phyloP scores from a whole-genome alignment of 2,888 invertebrate species.

The Podotricha telesiphe region DNA sequence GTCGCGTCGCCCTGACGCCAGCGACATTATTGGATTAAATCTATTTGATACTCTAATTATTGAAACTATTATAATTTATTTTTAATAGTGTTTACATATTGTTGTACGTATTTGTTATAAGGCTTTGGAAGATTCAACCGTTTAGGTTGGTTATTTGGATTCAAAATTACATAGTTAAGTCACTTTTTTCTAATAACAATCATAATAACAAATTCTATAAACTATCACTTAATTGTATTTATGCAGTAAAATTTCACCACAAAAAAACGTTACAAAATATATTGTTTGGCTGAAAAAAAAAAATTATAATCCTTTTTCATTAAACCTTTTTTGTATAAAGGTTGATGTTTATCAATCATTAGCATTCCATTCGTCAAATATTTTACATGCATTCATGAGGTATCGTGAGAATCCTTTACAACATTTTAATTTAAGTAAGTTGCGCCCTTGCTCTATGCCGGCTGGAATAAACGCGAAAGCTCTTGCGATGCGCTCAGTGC shows the following conservation, averaged over 20 bases:
- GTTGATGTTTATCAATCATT: background rate
- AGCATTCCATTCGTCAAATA: background rate
- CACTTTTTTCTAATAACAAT: no score
- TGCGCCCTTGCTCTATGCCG: constrained; percentile 54
- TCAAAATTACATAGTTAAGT: no score
- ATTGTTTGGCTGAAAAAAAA: no score
- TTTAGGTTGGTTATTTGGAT: no score
- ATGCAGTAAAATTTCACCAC: no score
- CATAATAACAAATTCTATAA: no score
- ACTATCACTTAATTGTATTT: no score
- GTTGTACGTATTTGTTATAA: background rate
- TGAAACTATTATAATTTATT: constrained; percentile 26
- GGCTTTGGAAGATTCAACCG: no score
- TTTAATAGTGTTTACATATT: background rate
- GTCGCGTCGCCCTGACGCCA: constrained; percentile 60
- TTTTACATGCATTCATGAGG: background rate
- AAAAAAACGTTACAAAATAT: no score
- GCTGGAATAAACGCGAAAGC: constrained; percentile 46
- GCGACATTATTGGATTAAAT: constrained; percentile 55
- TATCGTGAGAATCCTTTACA: constrained; percentile 26
- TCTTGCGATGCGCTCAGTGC: constrained; percentile 51
- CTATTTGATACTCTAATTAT: constrained; percentile 44
- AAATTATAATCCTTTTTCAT: background rate
- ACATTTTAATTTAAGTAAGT: constrained; percentile 35
- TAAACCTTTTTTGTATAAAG: background rate